Evolutionary conservation across 2,888 invertebrate species (phyloP).

Genomic region (Ptilodon capucinus): DNA sequence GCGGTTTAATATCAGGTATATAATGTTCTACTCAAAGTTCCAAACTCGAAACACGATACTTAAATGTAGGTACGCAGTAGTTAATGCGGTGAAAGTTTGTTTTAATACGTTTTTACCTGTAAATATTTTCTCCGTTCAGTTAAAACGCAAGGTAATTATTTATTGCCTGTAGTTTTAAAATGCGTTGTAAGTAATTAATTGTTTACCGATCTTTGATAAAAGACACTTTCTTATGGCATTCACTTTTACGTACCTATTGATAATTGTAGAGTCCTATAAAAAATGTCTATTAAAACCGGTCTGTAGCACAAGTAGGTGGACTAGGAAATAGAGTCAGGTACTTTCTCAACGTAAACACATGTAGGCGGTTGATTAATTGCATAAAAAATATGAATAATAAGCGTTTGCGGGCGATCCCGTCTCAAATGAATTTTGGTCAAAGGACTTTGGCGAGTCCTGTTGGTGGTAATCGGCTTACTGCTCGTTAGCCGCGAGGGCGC

Average conservation of each 20-base stretch:
- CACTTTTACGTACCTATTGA: background rate
- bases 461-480: conserved; percentile 34
- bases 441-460: conserved; percentile 21
- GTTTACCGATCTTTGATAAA: background rate
- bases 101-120: background rate
- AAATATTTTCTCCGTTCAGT: conserved; percentile 4
- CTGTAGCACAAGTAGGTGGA: no score
- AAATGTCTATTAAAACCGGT: no score
- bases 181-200: conserved; percentile 3
- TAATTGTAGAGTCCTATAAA: no score
- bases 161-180: conserved; percentile 1
- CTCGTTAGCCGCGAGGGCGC: conserved; percentile 33
- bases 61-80: background rate
- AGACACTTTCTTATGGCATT: background rate
- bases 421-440: conserved; percentile 1
- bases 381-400: background rate
- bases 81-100: conserved; percentile 1
- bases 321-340: no score
- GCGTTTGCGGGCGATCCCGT: background rate
- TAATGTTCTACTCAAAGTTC: no score
- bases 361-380: background rate
- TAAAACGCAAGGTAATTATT: background rate
- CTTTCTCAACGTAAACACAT: background rate
- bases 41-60: background rate
- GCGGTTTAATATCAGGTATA: no score